Base-by-base conservation (phyloP, 2,113 vertebrate species). In the Craseonycteris thonglongyai region DNA sequence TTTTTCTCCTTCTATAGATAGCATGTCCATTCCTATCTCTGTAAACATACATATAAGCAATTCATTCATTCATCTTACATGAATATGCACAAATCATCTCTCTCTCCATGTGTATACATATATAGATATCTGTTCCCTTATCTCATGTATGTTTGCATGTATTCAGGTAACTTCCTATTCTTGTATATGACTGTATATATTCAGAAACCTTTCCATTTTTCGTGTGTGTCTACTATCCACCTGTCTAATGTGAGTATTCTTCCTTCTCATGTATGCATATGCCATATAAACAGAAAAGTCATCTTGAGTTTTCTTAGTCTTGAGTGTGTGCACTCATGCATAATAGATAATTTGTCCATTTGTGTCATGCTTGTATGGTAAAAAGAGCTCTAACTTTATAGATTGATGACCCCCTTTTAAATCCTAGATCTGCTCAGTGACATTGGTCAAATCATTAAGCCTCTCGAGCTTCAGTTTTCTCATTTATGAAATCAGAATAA, bases 111-210 rank as follows among this genome's bases (percentile, higher is more conserved):
- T 33, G 11, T 54, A 75, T 84, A 78, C 28, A 66, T 90, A 63
- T 49, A 69, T 19, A 89, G 63, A 82, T 71, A 78, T 74, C 76
- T 61, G 56, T 91, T 19, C 30, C 74, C 95, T 96, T 56, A 84
- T 80, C n/a, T 89, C 74, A 76, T 81, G 14, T 30, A 40, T 79
- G 54, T 93, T 72, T 94, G 14, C 54, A 59, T 96, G 42, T 84
- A 87, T 65, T 94, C 45, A 76, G 56, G 47, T 94, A 91, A 91
- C 87, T 84, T 96, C 21, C 59, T 91, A 4, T 90, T 96, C 38
- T 93, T 72, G 16, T 59, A 11, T 65, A 79, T 54, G 45, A 26
- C 71, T 42, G 22, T 82, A 21, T 83, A 79, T 95, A 83, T 86
- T 83, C 26, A 74, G 49, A 90, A 88, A 69, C 11, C 42, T 95